Percentiles rank a stretch among this genome's conserved stretches.
Evolutionary conservation across 2,797 vertebrate genomes (phyloP).

Genomic region (Tachyglossus aculeatus): DNA sequence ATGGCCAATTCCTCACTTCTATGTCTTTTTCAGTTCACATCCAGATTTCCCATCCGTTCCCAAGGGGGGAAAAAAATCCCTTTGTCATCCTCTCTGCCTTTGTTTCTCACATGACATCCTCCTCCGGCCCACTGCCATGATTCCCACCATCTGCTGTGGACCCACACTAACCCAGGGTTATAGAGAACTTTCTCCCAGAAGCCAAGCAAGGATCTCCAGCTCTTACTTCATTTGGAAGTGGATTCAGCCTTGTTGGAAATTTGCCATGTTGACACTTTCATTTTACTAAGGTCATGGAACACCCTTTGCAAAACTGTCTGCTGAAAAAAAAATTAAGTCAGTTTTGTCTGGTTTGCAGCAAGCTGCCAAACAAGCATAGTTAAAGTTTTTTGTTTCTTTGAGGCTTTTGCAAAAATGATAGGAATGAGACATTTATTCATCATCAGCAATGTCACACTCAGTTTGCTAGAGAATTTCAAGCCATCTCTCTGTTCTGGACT

Average conservation of each 20-base stretch:
- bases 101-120: too few species aligned
- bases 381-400: neutral
- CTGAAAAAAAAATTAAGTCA: neutral
- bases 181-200: too few species aligned
- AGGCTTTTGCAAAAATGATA: too few species aligned
- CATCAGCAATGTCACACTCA: slow-evolving; percentile 54
- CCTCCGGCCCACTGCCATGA: too few species aligned
- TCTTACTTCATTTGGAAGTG: slow-evolving; percentile 2
- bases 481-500: slow-evolving; percentile 27
- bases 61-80: too few species aligned
- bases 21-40: too few species aligned
- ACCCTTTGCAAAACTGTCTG: neutral
- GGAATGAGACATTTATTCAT: slow-evolving; percentile 45
- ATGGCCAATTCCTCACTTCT: too few species aligned
- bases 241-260: neutral
- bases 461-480: slow-evolving; percentile 50
- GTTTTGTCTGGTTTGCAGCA: neutral
- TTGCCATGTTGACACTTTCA: neutral
- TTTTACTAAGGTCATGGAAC: neutral
- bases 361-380: neutral
- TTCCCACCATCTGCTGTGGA: too few species aligned
- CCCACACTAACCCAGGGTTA: too few species aligned
- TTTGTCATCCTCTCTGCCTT: too few species aligned
- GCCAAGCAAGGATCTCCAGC: neutral
- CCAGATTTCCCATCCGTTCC: too few species aligned